These are phyloP conservation scores for Exephanes ischioxanthus DNA, from an alignment of 2,888 invertebrate genomes.

Conservation along the genomic window DNA sequence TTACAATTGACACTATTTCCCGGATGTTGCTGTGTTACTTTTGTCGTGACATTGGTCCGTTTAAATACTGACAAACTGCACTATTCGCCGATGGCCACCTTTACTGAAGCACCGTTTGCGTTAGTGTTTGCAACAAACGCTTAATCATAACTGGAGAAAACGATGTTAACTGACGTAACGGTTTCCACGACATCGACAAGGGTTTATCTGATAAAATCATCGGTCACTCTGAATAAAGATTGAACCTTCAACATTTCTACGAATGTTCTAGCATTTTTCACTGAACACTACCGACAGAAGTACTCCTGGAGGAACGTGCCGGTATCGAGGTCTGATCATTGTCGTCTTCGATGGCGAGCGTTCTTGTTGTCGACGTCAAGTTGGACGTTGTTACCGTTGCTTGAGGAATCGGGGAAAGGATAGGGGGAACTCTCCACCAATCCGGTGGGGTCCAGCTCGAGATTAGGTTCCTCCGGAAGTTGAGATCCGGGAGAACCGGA, in stretches of 20 bases:
- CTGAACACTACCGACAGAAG: slow-evolving; percentile 73
- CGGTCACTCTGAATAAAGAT: background rate
- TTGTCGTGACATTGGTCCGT: slow-evolving; percentile 15
- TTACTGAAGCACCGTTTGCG: slow-evolving; percentile 17
- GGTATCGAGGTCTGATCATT: slow-evolving; percentile 59
- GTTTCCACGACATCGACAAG: background rate
- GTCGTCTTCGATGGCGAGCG: slow-evolving; percentile 67
- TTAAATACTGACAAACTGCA: slow-evolving; percentile 20
- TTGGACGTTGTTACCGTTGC: slow-evolving; percentile 75
- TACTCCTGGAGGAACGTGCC: slow-evolving; percentile 66
- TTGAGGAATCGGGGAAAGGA: slow-evolving; percentile 81
- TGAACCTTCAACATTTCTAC: slow-evolving; percentile 51
- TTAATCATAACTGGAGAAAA: background rate
- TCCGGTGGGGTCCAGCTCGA: slow-evolving; percentile 84
- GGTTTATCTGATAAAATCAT: background rate
- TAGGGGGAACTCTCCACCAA: slow-evolving; percentile 83
- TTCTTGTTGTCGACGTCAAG: slow-evolving; percentile 61
- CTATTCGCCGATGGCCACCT: background rate
- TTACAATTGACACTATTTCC: slow-evolving; percentile 43
- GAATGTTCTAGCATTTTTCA: slow-evolving; percentile 61
- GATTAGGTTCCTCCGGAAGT: slow-evolving; percentile 86
- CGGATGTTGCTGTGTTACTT: background rate
- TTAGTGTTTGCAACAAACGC: slow-evolving; percentile 13
- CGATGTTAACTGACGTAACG: background rate
- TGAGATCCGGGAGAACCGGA: slow-evolving; percentile 90